phyloP scores from a whole-genome alignment of 2,113 vertebrate genomes.

The Procavia capensis region DNA sequence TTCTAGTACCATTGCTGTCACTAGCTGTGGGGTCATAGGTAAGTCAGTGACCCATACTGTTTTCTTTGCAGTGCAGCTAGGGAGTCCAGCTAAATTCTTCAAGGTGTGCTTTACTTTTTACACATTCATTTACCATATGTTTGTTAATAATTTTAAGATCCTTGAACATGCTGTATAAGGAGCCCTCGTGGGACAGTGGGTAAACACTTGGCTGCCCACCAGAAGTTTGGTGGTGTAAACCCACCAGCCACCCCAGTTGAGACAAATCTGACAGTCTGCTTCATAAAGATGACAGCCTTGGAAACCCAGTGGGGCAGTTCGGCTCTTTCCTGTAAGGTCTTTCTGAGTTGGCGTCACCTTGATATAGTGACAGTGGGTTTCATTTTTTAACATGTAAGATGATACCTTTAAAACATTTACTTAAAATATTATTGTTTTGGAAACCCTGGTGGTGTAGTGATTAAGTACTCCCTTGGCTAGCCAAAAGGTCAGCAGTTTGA shows the following conservation, averaged over 20 bases:
- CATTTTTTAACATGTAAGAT: neutral
- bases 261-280: neutral
- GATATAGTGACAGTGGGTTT: too few species aligned
- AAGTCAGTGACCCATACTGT: neutral
- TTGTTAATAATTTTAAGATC: constrained; percentile 42
- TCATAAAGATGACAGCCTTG: neutral
- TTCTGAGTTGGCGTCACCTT: too few species aligned
- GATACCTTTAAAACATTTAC: neutral
- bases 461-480: too few species aligned
- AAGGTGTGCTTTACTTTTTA: neutral
- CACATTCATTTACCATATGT: neutral
- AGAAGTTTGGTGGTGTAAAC: neutral
- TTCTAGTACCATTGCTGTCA: neutral
- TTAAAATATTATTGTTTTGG: too few species aligned
- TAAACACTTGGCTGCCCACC: neutral
- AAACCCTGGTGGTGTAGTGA: too few species aligned
- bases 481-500: too few species aligned
- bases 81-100: neutral
- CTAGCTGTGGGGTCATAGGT: neutral
- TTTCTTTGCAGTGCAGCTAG: neutral
- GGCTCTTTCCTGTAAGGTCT: too few species aligned
- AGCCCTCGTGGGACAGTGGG: neutral
- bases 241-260: neutral
- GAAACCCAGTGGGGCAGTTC: too few species aligned
- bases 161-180: neutral